Evolutionary conservation across 2,113 vertebrate genomes (phyloP), one percentile per base, ranked within the genome.

Genomic region (Psittacus erithacus): DNA sequence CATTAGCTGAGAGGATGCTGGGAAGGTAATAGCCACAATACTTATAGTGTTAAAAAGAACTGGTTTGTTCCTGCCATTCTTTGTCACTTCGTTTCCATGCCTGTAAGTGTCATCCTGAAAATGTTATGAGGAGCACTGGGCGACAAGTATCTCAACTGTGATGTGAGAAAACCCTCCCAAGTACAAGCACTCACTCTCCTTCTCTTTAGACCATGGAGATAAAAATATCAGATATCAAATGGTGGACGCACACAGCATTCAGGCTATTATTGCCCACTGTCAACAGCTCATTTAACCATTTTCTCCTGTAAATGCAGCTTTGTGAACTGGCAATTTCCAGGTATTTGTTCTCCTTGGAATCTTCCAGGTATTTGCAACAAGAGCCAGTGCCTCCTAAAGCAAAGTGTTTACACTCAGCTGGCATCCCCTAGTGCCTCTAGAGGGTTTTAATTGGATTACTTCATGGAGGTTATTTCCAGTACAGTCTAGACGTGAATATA

Each of bases 1-100:
- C 88, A 92, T 95, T 86, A 94, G 74, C 92, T 94, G 86, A 92
- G 44, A 91, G 76, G 90, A 91, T 62, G 57, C 69, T 77, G 83
- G 81, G 81, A 95, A 93, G 52, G 83, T 53, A 94, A 95, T 17
- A 94, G 77, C 65, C 89, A 71, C 0, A 0, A 68, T 81, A 86
- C 74, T 90, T 47, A 82, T 2, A 75, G 79, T 12, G 19, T 64
- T 86, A 67, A 87, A 94, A 92, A 90, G 49, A 52, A 95, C 68
- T 20, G 50, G 41, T 39, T 90, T 88, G 68, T n/a, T 94, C 75
- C 2, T 0, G 44, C 12, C 8, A 1, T 29, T 65, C 35, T 89
- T 73, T 53, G 35, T 24, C 15, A 2, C 14, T 60, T 63, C n/a
- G 41, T 78, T 85, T 82, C 9, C 12, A 67, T 23, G 17, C 5